Conservation (phyloP, 2,113 vertebrate genomes). For the Leiothrix lutea region DNA sequence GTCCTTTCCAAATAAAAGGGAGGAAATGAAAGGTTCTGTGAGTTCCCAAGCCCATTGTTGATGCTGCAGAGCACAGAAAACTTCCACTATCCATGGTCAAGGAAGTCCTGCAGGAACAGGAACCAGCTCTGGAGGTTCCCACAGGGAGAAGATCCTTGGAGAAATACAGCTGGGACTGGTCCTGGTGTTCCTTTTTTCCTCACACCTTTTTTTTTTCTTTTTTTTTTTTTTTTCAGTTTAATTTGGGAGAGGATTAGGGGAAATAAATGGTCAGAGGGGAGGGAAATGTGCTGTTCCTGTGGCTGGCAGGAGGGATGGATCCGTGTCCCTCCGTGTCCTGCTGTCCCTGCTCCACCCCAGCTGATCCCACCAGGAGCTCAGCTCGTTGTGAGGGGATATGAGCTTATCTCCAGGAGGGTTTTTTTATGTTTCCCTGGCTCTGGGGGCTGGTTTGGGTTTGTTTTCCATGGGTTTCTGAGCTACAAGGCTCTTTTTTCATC, state of each 20-base stretch:
- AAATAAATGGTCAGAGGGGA: background rate
- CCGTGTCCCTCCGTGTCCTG: accelerated
- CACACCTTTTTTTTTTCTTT: accelerated
- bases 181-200: background rate
- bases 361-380: background rate
- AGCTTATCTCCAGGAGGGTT: background rate
- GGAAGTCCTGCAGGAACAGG: constrained; percentile 15
- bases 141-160: constrained; percentile 24
- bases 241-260: background rate
- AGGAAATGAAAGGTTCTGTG: constrained; percentile 56
- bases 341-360: background rate
- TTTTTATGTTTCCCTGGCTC: background rate
- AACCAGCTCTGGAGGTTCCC: background rate
- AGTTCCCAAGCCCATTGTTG: constrained; percentile 60
- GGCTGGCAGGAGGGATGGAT: background rate
- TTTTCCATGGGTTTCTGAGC: background rate
- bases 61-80: background rate
- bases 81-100: constrained; percentile 10
- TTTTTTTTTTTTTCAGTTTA: background rate
- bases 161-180: accelerated
- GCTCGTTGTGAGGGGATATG: background rate
- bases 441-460: background rate
- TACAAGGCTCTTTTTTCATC: background rate
- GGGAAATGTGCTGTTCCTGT: accelerated
- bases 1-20: constrained; percentile 60